Percentiles rank a stretch among this genome's conserved stretches.
Conservation (phyloP, 2,113 vertebrate species). For the Apodemus sylvaticus region DNA sequence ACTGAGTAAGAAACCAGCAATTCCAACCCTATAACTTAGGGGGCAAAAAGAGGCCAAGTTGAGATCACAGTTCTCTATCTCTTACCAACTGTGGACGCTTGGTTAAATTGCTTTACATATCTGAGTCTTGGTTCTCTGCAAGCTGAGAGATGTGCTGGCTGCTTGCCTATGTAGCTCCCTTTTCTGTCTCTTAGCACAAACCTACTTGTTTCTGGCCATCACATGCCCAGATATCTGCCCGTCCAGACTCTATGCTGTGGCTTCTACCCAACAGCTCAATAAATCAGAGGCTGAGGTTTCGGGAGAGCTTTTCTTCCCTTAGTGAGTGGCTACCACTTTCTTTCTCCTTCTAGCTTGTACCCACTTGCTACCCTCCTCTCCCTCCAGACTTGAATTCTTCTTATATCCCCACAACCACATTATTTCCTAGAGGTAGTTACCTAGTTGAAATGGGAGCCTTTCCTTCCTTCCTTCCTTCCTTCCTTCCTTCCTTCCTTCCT, state of each 20-base stretch:
- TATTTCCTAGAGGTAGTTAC: conserved; percentile 10
- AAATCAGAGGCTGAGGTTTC: background rate
- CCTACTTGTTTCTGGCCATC: background rate
- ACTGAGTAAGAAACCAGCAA: background rate
- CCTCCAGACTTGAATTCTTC: background rate
- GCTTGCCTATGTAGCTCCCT: background rate
- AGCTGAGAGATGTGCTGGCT: background rate
- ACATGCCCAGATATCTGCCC: background rate
- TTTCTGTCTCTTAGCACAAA: conserved; percentile 32
- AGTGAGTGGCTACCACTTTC: background rate
- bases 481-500: background rate
- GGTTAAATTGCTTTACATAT: background rate
- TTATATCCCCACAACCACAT: background rate
- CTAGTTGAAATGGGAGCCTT: background rate
- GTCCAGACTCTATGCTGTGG: background rate
- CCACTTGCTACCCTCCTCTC: background rate
- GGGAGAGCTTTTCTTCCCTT: background rate
- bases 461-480: background rate
- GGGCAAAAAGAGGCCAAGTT: background rate
- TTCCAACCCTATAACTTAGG: background rate
- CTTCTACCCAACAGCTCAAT: background rate
- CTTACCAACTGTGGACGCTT: background rate
- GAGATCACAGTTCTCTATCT: background rate
- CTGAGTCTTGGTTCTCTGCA: background rate
- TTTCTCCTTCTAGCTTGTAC: background rate